Conservation (phyloP, 2,888 invertebrate species). For the Aspidapion aeneum region DNA sequence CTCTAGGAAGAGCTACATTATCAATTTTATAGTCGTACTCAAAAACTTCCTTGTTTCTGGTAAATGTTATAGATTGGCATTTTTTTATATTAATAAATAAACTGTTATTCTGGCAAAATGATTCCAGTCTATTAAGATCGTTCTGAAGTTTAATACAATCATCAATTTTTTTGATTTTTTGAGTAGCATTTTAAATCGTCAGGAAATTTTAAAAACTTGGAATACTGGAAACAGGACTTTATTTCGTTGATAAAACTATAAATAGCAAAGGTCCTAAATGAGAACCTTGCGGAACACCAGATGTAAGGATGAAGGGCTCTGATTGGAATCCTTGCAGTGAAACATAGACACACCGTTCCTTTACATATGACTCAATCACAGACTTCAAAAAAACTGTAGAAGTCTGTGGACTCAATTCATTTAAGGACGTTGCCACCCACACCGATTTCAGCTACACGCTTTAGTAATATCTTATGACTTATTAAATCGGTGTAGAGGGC, state of each 20-base stretch:
- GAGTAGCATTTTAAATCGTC: not conserved
- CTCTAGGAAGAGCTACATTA: not conserved
- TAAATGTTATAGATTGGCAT: not conserved
- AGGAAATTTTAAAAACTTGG: not conserved
- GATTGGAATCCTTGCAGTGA: too few species aligned
- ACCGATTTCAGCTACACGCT: too few species aligned
- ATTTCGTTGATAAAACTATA: not conserved
- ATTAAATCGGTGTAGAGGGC: too few species aligned
- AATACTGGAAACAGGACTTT: not conserved
- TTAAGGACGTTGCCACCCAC: too few species aligned
- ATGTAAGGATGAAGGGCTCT: too few species aligned
- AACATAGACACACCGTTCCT: too few species aligned
- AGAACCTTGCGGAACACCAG: too few species aligned
- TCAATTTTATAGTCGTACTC: not conserved
- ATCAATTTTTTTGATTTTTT: not conserved
- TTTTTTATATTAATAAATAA: not conserved
- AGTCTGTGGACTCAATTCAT: too few species aligned
- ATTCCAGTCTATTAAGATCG: not conserved
- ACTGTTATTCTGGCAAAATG: not conserved
- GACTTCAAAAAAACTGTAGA: too few species aligned
- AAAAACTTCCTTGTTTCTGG: not conserved
- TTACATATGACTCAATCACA: too few species aligned
- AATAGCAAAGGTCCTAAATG: not conserved
- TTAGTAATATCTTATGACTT: too few species aligned
- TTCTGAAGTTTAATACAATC: not conserved